Conservation (phyloP, 37 sponge, comb jelly and placozoan species). For the Hexactinellida sp. region DNA sequence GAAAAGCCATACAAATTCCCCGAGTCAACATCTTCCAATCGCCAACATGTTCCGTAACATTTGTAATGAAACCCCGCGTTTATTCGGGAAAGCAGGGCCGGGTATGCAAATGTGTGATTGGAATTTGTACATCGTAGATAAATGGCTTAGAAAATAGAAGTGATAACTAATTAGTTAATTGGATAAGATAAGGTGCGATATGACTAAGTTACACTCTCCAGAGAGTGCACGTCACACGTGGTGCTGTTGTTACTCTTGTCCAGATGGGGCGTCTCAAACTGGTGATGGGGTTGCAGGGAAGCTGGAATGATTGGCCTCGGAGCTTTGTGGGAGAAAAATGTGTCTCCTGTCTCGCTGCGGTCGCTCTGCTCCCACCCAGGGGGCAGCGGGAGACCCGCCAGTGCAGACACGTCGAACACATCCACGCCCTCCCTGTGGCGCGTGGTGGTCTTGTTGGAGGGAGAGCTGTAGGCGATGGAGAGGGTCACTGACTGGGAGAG, state of each 20-base stretch:
- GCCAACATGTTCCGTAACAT: too few species aligned
- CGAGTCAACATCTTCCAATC: too few species aligned
- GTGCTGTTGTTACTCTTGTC: neutral
- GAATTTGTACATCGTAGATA: too few species aligned
- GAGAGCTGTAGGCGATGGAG: constrained; percentile 1
- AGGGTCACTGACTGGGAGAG: neutral
- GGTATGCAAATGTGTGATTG: too few species aligned
- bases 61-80: too few species aligned
- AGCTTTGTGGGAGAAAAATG: too few species aligned
- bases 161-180: too few species aligned
- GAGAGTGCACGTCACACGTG: neutral
- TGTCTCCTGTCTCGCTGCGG: neutral
- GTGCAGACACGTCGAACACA: neutral
- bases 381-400: neutral
- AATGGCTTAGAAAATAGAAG: too few species aligned
- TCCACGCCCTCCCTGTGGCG: neutral
- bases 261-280: neutral
- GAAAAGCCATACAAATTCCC: too few species aligned
- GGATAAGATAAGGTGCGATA: too few species aligned
- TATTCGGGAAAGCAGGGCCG: too few species aligned
- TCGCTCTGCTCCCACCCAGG: neutral
- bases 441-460: constrained; percentile 11
- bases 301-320: neutral
- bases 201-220: neutral
- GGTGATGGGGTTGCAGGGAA: constrained; percentile 11